A percentile compares a stretch with the other conserved stretches of the same genome.
These are phyloP conservation scores for Platycnemis pennipes DNA, from an alignment of 2,888 invertebrate species.

Conservation along the genomic window DNA sequence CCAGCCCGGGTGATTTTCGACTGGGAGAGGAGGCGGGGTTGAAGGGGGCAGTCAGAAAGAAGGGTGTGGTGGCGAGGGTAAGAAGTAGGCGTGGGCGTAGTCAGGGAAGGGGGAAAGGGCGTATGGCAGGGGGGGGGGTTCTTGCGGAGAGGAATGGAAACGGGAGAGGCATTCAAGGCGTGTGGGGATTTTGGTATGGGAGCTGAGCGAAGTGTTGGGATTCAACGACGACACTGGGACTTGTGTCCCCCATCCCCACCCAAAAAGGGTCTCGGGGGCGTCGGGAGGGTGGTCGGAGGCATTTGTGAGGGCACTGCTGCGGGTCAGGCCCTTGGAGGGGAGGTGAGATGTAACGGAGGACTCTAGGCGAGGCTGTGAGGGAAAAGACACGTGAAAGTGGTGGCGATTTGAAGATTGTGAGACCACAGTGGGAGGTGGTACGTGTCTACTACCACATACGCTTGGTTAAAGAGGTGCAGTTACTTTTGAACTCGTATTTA, in stretches of 20 bases:
- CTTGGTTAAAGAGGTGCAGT: too few species aligned
- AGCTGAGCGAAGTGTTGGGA: neutral
- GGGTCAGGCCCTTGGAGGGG: neutral
- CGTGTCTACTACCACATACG: too few species aligned
- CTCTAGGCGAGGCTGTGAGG: neutral
- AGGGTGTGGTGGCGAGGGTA: neutral
- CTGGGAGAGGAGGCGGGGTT: neutral
- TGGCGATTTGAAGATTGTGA: neutral
- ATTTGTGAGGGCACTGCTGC: neutral
- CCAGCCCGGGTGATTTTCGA: neutral
- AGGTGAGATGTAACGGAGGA: neutral
- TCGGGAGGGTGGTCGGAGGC: neutral
- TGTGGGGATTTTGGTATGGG: neutral
- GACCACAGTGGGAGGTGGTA: neutral
- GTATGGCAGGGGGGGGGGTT: neutral
- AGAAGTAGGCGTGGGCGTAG: neutral
- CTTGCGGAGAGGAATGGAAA: too few species aligned
- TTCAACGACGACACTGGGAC: constrained; percentile 14
- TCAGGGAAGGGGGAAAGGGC: neutral
- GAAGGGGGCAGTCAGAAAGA: neutral
- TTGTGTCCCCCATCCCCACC: neutral
- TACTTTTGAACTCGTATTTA: too few species aligned
- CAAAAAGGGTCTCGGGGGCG: neutral
- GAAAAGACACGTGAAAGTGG: neutral
- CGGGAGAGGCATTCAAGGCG: neutral